Evolutionary conservation across 1,140 invertebrate genomes (phyloP).

Genomic region (Cheumatopsyche charites): DNA sequence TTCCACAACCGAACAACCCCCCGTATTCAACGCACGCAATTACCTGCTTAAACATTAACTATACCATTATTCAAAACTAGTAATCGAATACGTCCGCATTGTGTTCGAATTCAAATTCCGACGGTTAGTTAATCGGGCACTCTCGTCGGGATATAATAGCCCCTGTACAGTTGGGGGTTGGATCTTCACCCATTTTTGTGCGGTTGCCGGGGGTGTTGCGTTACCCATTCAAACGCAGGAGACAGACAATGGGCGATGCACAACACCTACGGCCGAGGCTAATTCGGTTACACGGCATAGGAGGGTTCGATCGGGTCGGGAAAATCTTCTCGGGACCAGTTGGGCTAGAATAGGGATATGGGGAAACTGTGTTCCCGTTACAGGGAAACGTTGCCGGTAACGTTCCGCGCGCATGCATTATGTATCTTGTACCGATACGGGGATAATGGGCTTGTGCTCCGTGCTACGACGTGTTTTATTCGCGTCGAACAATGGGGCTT

Average conservation of each 20-base stretch:
- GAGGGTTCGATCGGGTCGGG: too few relatives aligned
- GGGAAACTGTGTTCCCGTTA: too few relatives aligned
- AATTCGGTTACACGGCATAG: constrained; percentile 19
- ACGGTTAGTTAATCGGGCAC: constrained; percentile 8
- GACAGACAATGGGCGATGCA: constrained; percentile 13
- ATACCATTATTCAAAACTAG: too few relatives aligned
- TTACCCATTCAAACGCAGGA: background rate
- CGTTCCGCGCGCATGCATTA: constrained; percentile 45
- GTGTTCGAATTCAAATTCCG: constrained; percentile 22
- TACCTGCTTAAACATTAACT: too few relatives aligned
- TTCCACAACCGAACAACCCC: too few relatives aligned
- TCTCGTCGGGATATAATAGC: background rate
- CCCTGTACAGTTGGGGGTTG: background rate
- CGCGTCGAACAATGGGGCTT: background rate
- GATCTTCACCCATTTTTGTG: constrained; percentile 17
- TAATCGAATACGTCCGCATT: constrained; percentile 1
- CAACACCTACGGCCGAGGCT: background rate
- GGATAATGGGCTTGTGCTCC: constrained; percentile 41
- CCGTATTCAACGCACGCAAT: too few relatives aligned
- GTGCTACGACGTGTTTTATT: too few relatives aligned
- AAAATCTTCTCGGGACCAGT: too few relatives aligned
- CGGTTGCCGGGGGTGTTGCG: constrained; percentile 10
- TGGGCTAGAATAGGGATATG: too few relatives aligned
- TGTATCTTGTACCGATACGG: constrained; percentile 43
- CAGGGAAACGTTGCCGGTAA: too few relatives aligned